These are phyloP conservation scores for Latheticus oryzae DNA, from an alignment of 2,888 invertebrate genomes.

Conservation along the genomic window DNA sequence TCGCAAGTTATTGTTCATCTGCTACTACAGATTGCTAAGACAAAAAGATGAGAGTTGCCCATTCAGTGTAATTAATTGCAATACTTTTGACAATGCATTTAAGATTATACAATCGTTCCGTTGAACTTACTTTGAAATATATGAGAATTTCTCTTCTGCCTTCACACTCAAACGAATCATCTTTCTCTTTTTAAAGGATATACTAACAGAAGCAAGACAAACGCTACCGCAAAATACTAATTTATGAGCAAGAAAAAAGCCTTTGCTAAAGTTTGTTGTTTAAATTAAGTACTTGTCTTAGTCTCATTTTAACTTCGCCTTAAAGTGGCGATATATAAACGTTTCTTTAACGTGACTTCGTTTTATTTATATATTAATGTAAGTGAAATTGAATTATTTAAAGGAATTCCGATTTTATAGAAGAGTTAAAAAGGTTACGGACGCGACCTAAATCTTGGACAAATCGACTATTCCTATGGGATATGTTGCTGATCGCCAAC, in stretches of 20 bases:
- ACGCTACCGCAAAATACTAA: conserved; percentile 38
- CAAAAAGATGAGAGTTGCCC: conserved; percentile 56
- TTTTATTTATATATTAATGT: conserved; percentile 10
- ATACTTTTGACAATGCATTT: conserved; percentile 63
- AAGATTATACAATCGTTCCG: conserved; percentile 52
- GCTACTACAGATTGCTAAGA: conserved; percentile 55
- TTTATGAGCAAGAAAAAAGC: conserved; percentile 33
- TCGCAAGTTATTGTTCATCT: conserved; percentile 64
- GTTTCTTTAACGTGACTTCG: no score
- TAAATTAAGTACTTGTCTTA: conserved; percentile 48
- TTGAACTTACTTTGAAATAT: conserved; percentile 45
- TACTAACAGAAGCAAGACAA: conserved; percentile 30
- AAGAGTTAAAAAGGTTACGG: conserved; percentile 15
- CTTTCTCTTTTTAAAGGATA: conserved; percentile 30
- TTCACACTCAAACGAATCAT: conserved; percentile 22
- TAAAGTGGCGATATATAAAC: conserved; percentile 18
- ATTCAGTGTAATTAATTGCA: conserved; percentile 60
- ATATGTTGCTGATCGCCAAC: conserved; percentile 48
- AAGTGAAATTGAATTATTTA: conserved; percentile 12
- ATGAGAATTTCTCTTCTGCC: conserved; percentile 35
- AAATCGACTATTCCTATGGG: conserved; percentile 49
- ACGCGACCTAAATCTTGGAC: conserved; percentile 43
- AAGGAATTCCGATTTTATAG: no score
- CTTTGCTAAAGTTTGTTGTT: conserved; percentile 50
- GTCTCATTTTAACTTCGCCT: conserved; percentile 48